Conservation (phyloP, 2,113 vertebrate species). For the Camelus bactrianus region DNA sequence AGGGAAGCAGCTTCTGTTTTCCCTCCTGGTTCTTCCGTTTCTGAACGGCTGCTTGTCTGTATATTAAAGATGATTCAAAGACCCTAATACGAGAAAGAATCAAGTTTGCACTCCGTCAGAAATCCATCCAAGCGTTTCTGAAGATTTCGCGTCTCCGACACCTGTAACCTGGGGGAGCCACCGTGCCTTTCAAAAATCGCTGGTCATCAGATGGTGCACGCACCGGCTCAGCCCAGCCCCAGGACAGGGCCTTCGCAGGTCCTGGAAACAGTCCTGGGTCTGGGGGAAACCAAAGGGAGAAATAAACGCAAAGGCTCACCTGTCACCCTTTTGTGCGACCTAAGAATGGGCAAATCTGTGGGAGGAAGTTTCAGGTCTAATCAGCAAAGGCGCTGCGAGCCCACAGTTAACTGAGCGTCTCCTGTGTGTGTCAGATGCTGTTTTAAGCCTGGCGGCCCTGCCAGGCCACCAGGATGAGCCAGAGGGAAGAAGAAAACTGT, state of each 20-base stretch:
- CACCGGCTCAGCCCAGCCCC: background rate
- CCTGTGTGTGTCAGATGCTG: accelerated
- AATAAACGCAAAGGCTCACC: background rate
- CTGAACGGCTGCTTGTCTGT: background rate
- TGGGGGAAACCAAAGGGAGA: background rate
- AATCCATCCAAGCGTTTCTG: background rate
- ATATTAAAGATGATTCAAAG: background rate
- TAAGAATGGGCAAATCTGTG: background rate
- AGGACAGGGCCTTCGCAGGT: accelerated
- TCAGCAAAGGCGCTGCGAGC: background rate
- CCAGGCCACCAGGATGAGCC: accelerated
- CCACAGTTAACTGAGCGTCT: background rate
- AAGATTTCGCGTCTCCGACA: background rate
- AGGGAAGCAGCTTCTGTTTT: background rate
- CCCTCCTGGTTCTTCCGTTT: background rate
- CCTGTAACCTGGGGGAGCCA: background rate
- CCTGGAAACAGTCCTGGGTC: background rate
- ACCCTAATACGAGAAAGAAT: background rate
- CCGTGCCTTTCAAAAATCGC: background rate
- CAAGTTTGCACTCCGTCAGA: background rate
- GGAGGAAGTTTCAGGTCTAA: background rate
- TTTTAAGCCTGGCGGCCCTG: background rate
- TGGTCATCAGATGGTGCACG: accelerated
- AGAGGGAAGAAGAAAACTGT: background rate
- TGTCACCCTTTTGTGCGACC: background rate